These are phyloP conservation scores for Acipenser transmontanus DNA, from an alignment of 2,797 vertebrate genomes.

Conservation along the genomic window DNA sequence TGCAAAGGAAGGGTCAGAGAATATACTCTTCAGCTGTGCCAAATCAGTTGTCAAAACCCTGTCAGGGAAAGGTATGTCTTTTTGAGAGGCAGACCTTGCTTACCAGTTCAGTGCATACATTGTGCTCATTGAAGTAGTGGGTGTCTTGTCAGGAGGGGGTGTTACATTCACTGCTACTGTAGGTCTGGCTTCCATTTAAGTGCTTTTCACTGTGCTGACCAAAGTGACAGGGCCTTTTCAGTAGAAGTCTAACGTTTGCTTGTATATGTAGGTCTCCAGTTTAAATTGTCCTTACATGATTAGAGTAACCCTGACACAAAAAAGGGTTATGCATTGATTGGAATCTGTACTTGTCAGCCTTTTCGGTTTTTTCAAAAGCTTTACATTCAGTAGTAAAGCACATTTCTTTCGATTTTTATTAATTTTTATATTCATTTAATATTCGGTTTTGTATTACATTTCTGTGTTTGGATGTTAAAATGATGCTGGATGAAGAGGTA, in stretches of 20 bases:
- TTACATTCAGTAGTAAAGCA: too few relatives aligned
- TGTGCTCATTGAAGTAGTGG: background rate
- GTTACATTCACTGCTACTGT: background rate
- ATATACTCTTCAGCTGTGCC: background rate
- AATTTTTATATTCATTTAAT: too few relatives aligned
- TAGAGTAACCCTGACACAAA: background rate
- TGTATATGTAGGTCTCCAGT: background rate
- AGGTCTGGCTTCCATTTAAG: background rate
- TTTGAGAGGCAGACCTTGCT: background rate
- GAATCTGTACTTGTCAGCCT: too few relatives aligned
- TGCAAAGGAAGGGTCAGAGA: constrained; percentile 3
- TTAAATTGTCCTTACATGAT: background rate
- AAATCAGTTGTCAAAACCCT: constrained; percentile 1
- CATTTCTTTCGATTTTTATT: too few relatives aligned
- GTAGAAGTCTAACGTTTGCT: background rate
- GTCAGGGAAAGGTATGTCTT: constrained; percentile 1
- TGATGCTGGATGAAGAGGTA: too few relatives aligned
- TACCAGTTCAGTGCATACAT: background rate
- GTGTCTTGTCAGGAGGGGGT: background rate
- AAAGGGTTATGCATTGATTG: background rate
- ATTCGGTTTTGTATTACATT: too few relatives aligned
- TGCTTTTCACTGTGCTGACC: background rate
- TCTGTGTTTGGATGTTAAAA: too few relatives aligned
- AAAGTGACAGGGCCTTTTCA: background rate
- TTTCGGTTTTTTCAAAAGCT: too few relatives aligned